These are phyloP conservation scores for Pyrrhosoma nymphula DNA, from an alignment of 2,888 invertebrate genomes.

Conservation along the genomic window DNA sequence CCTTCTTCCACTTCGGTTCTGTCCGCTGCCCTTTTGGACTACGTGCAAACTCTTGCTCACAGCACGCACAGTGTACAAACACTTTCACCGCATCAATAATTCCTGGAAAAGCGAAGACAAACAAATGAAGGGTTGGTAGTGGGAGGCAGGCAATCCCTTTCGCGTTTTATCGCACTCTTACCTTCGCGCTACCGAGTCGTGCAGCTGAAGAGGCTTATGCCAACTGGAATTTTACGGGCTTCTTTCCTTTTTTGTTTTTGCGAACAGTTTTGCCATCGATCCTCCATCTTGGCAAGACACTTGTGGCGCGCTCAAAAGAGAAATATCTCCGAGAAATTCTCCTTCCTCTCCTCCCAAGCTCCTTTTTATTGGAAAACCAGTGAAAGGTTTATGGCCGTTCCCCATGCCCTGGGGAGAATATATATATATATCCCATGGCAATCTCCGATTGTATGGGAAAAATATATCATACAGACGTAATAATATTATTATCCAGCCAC, in stretches of 20 bases:
- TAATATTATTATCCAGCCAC: neutral
- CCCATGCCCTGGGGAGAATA: neutral
- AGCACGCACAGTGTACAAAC: neutral
- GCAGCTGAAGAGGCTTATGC: neutral
- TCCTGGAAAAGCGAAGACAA: neutral
- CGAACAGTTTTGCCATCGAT: conserved; percentile 8
- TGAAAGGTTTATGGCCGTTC: neutral
- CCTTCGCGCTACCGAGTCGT: neutral
- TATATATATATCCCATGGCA: neutral
- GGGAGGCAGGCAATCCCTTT: conserved; percentile 3
- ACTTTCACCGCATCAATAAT: neutral
- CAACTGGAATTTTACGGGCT: conserved; percentile 1
- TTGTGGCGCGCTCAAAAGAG: neutral
- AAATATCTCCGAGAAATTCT: neutral
- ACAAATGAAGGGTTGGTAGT: neutral
- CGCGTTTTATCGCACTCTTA: neutral
- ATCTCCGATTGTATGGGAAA: neutral
- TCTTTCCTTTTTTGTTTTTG: neutral
- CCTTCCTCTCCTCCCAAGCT: neutral
- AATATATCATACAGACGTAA: neutral
- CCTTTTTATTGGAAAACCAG: conserved; percentile 1
- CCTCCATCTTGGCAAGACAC: neutral
- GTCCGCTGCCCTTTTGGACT: too few relatives aligned
- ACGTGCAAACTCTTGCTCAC: too few relatives aligned
- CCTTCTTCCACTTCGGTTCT: too few relatives aligned